Conservation (phyloP, 2,113 vertebrate genomes). For the Phainopepla nitens region DNA sequence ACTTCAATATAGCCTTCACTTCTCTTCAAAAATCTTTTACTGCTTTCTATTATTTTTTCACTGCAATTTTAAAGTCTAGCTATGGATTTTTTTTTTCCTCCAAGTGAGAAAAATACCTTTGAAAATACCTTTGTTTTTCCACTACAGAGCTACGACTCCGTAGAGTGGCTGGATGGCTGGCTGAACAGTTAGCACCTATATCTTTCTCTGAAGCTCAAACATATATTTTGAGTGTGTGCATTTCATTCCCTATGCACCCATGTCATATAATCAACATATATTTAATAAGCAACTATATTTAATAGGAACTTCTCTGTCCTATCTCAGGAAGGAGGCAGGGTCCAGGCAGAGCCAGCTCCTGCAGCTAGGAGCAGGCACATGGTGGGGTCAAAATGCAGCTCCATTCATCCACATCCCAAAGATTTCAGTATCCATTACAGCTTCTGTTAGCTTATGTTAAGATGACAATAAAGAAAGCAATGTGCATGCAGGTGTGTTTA, state of each 20-base stretch:
- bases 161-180: background rate
- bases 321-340: background rate
- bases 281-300: background rate
- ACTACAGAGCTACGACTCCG: background rate
- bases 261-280: background rate
- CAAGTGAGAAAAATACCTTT: background rate
- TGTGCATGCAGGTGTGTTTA: constrained; percentile 33
- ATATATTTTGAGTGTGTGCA: background rate
- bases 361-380: background rate
- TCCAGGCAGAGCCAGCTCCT: background rate
- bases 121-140: background rate
- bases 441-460: constrained; percentile 39
- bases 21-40: background rate
- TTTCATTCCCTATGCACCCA: background rate
- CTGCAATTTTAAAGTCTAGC: background rate
- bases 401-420: background rate
- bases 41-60: background rate
- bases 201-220: background rate
- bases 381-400: fast-evolving
- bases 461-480: constrained; percentile 32
- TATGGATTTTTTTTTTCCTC: background rate
- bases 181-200: fast-evolving
- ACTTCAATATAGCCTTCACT: background rate
- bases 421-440: background rate
- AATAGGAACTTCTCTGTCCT: background rate